Evolutionary conservation across 2,888 invertebrate species (phyloP).

Genomic region (Drosophila anomalata): DNA sequence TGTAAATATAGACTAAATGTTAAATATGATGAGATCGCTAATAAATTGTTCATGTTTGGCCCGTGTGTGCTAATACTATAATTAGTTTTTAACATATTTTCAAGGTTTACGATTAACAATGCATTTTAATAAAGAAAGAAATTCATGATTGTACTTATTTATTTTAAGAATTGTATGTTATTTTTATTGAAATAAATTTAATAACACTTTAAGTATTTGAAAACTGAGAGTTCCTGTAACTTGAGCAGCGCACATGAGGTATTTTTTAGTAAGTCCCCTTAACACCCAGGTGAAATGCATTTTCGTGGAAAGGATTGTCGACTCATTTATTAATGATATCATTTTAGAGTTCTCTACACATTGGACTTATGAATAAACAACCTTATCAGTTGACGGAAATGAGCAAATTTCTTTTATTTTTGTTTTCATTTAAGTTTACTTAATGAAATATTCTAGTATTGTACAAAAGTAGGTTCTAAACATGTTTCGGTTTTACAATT

Average conservation of each 20-base stretch:
- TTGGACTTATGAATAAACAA: conserved; percentile 1
- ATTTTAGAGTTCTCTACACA: not conserved
- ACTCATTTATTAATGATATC: conserved; percentile 2
- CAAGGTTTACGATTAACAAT: conserved; percentile 35
- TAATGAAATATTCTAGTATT: conserved; percentile 35
- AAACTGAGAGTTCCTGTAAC: not conserved
- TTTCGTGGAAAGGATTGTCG: not conserved
- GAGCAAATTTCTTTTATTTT: conserved; percentile 1
- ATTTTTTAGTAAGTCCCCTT: not conserved
- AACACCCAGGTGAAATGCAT: conserved; percentile 1
- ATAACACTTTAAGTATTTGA: conserved; percentile 18
- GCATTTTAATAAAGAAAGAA: conserved; percentile 62
- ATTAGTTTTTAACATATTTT: conserved; percentile 39
- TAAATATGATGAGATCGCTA: conserved; percentile 23
- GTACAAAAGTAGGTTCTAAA: conserved; percentile 36
- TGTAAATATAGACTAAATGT: conserved; percentile 31
- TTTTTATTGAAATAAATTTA: conserved; percentile 35
- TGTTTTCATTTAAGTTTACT: not conserved
- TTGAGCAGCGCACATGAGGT: not conserved
- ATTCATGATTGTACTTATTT: conserved; percentile 58
- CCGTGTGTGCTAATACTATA: conserved; percentile 53
- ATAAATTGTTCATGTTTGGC: conserved; percentile 57
- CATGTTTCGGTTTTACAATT: conserved; percentile 30
- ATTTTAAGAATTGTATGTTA: conserved; percentile 27
- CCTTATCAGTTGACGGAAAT: not conserved